phyloP scores from a whole-genome alignment of 2,113 vertebrate genomes.

The Coptodon rendalli region DNA sequence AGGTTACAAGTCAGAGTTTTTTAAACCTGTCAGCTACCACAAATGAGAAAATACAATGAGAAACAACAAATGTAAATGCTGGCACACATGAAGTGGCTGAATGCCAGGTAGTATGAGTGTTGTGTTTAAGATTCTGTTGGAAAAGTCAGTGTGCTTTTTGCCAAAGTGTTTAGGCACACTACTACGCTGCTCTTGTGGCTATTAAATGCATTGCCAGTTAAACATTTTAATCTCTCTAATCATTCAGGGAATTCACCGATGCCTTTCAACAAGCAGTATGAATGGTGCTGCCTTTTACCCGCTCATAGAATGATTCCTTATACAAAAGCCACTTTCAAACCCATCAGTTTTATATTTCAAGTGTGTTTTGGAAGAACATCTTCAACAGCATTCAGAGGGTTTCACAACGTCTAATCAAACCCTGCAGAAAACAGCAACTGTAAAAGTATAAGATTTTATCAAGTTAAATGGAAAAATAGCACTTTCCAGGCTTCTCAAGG shows the following conservation, averaged over 20 bases:
- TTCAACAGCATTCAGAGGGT: neutral
- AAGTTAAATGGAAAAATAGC: neutral
- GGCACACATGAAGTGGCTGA: neutral
- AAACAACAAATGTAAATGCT: slow-evolving; percentile 19
- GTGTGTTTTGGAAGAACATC: neutral
- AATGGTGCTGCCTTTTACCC: neutral
- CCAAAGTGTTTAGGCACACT: neutral
- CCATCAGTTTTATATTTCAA: too few relatives aligned
- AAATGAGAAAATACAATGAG: slow-evolving; percentile 10
- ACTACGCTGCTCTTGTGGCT: neutral
- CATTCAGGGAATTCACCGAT: neutral
- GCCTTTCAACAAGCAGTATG: neutral
- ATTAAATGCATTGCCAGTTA: slow-evolving; percentile 2
- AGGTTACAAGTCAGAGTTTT: neutral
- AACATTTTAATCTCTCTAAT: slow-evolving; percentile 8
- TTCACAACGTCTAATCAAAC: neutral
- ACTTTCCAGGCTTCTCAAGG: neutral
- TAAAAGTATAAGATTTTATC: neutral
- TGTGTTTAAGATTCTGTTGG: slow-evolving; percentile 7
- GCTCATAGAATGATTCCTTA: too few relatives aligned
- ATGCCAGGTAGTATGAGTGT: neutral
- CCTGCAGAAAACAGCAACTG: neutral
- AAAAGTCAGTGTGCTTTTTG: slow-evolving; percentile 20
- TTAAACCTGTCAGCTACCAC: neutral
- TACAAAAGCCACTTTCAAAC: too few relatives aligned